Evolutionary conservation across 2,888 invertebrate species (phyloP).

Genomic region (Dasypolia templi): DNA sequence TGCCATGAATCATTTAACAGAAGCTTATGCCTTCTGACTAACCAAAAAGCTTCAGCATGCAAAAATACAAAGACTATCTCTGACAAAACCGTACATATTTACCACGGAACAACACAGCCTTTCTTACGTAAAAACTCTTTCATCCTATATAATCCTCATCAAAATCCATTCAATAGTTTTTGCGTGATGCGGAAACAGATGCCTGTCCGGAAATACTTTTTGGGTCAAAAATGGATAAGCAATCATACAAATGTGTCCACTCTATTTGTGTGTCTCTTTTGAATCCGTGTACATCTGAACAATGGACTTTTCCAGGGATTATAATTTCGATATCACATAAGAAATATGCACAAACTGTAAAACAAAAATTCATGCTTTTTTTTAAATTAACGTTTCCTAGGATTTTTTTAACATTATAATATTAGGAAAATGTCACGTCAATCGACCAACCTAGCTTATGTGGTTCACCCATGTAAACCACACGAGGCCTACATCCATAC

Average conservation of each 20-base stretch:
- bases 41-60: background rate
- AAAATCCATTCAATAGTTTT: constrained; percentile 36
- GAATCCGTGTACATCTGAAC: background rate
- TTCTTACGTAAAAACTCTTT: constrained; percentile 1
- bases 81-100: background rate
- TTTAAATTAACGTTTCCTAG: background rate
- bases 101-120: background rate
- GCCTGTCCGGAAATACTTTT: constrained; percentile 27
- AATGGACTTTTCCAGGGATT: background rate
- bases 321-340: background rate
- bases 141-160: constrained; percentile 13
- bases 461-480: no score
- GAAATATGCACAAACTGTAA: background rate
- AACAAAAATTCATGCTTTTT: background rate
- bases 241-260: constrained; percentile 31
- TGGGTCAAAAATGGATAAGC: constrained; percentile 12
- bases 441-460: background rate
- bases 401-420: background rate
- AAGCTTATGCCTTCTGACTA: background rate
- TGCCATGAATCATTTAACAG: background rate
- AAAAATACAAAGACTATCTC: background rate
- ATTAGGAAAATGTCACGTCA: background rate
- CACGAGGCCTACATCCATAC: no score
- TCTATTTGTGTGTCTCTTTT: constrained; percentile 21
- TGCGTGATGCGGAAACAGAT: constrained; percentile 11